A percentile compares a stretch with the other conserved stretches of the same genome.
These are phyloP conservation scores for Ommatoiulus sabulosus DNA, from an alignment of 2,888 invertebrate genomes.

Conservation along the genomic window DNA sequence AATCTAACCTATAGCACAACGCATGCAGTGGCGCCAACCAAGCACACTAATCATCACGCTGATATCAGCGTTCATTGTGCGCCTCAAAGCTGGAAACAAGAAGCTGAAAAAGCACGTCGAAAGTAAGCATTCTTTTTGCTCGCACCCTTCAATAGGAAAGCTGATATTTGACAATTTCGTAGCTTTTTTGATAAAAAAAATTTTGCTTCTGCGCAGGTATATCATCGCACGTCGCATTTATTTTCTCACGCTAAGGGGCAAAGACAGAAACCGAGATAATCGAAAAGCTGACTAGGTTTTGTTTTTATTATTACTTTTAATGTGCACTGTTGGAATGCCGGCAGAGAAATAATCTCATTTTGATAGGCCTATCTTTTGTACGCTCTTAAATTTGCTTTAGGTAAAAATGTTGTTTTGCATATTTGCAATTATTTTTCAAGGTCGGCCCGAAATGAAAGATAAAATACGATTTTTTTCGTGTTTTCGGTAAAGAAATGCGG, in stretches of 20 bases:
- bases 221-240: background rate
- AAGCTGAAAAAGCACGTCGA: too few relatives aligned
- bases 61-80: background rate
- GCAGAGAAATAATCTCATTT: constrained; percentile 5
- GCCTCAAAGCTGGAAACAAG: too few relatives aligned
- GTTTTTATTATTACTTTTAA: constrained; percentile 49
- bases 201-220: background rate
- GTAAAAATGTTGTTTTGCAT: constrained; percentile 2
- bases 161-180: background rate
- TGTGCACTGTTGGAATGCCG: background rate
- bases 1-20: too few relatives aligned
- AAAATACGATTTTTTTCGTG: background rate
- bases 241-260: constrained; percentile 1
- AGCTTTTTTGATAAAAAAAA: background rate
- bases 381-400: background rate
- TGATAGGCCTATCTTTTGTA: constrained; percentile 16
- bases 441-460: background rate
- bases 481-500: background rate
- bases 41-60: too few relatives aligned
- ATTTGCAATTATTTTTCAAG: constrained; percentile 4
- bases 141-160: background rate
- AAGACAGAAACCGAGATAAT: background rate
- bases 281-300: constrained; percentile 48
- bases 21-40: too few relatives aligned
- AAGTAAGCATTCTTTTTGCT: too few relatives aligned